phyloP scores from a whole-genome alignment of 2,888 invertebrate species.

The Drosophila acutilabella region DNA sequence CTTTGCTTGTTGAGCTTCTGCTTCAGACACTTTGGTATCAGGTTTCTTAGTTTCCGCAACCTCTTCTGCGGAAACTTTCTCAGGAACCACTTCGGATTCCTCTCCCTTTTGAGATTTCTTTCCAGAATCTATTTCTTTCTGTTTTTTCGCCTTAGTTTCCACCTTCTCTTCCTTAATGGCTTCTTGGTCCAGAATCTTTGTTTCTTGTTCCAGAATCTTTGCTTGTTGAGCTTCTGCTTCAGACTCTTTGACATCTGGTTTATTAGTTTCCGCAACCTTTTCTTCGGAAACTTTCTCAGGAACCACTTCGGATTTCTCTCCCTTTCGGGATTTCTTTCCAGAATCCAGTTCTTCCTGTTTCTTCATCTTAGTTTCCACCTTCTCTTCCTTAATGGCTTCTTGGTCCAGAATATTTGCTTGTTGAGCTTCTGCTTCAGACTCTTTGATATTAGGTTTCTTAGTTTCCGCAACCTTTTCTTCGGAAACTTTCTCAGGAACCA shows the following conservation, averaged over 20 bases:
- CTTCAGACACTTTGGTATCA: neutral
- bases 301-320: constrained; percentile 14
- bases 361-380: constrained; percentile 39
- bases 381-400: constrained; percentile 10
- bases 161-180: constrained; percentile 14
- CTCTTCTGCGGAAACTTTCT: constrained; percentile 13
- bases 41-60: neutral
- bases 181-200: constrained; percentile 19
- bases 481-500: too few relatives aligned
- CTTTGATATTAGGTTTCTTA: constrained; percentile 37
- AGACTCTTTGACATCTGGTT: constrained; percentile 30
- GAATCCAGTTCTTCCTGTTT: constrained; percentile 7
- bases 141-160: constrained; percentile 40
- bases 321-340: constrained; percentile 1
- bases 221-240: constrained; percentile 12
- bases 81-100: constrained; percentile 10
- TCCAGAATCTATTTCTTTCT: constrained; percentile 5
- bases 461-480: constrained; percentile 4
- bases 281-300: constrained; percentile 4
- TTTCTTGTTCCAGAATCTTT: constrained; percentile 19
- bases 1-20: constrained; percentile 2
- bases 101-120: constrained; percentile 1
- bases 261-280: constrained; percentile 18
- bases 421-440: constrained; percentile 6
- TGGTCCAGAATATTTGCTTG: constrained; percentile 22